A percentile compares a stretch with the other conserved stretches of the same genome.
phyloP scores from a whole-genome alignment of 2,113 vertebrate species.

The Delphinapterus leucas region DNA sequence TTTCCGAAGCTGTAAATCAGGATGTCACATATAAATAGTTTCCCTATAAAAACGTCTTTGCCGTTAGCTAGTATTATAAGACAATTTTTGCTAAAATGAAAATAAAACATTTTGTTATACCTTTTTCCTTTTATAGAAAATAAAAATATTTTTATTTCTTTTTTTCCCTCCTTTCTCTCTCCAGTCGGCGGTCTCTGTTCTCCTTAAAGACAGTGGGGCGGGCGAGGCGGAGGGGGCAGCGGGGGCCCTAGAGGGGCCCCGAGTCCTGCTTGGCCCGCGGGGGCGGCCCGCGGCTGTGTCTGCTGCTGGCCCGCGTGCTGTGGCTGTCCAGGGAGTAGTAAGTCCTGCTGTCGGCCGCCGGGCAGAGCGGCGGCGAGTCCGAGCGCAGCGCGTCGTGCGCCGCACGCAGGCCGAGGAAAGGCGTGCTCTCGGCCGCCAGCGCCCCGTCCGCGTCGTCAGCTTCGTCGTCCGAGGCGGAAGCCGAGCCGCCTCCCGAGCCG shows the following conservation, averaged over 20 bases:
- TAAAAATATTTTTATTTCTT: constrained; percentile 89
- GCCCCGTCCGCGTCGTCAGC: constrained; percentile 86
- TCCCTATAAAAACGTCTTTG: constrained; percentile 99
- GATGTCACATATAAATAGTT: constrained; percentile 99
- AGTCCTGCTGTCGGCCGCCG: constrained; percentile 94
- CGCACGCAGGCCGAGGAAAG: constrained; percentile 96
- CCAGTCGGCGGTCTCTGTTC: constrained; percentile 53
- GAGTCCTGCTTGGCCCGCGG: constrained; percentile 89
- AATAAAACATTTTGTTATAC: constrained; percentile 99
- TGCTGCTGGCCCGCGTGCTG: constrained; percentile 82
- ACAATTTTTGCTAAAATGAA: constrained; percentile 99
- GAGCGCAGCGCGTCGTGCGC: constrained; percentile 83
- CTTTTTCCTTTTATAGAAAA: constrained; percentile 99
- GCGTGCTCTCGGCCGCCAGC: constrained; percentile 94
- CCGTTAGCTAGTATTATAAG: constrained; percentile 96
- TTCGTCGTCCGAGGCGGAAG: constrained; percentile 67
- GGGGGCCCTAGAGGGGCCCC: constrained; percentile 88
- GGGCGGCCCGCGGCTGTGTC: constrained; percentile 89
- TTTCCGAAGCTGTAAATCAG: constrained; percentile 97
- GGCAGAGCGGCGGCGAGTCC: constrained; percentile 91
- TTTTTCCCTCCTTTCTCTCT: constrained; percentile 62
- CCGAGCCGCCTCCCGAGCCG: constrained; percentile 93
- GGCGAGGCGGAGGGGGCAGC: background rate
- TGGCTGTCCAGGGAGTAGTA: constrained; percentile 91
- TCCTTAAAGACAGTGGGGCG: constrained; percentile 51